phyloP scores from a whole-genome alignment of 2,113 vertebrate genomes.

The Burhinus bistriatus region DNA sequence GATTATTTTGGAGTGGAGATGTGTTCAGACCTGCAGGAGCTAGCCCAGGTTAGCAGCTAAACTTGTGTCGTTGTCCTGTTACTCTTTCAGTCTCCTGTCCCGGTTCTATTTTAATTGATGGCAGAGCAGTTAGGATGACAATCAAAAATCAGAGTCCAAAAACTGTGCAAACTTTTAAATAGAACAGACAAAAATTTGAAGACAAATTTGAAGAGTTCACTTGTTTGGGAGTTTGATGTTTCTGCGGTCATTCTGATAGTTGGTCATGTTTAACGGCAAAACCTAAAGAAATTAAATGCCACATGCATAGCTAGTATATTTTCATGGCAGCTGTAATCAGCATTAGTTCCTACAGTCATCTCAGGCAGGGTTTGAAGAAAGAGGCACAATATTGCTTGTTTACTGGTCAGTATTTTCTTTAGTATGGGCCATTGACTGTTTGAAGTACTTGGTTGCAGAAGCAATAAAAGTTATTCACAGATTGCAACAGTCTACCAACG shows the following conservation, averaged over 20 bases:
- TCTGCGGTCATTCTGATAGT: neutral
- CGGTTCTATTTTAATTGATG: neutral
- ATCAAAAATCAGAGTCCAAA: neutral
- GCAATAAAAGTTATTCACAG: neutral
- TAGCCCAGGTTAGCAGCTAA: neutral
- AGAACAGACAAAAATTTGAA: neutral
- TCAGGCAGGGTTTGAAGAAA: neutral
- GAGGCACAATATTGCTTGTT: neutral
- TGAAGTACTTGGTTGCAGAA: neutral
- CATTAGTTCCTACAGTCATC: neutral
- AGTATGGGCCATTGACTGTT: neutral
- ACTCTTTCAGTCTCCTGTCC: neutral
- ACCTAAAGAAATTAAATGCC: neutral
- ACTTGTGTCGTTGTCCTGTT: fast-evolving
- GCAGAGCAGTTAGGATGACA: neutral
- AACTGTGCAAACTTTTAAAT: neutral
- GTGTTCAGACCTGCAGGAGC: neutral
- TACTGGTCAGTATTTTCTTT: neutral
- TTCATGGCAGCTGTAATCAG: neutral
- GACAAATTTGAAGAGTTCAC: neutral
- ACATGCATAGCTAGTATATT: fast-evolving
- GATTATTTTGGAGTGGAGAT: neutral
- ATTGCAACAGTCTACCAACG: fast-evolving
- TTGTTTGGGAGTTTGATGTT: neutral
- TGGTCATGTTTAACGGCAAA: neutral